Evolutionary conservation across 2,113 vertebrate genomes (phyloP).

Genomic region (Formicarius rufipectus): DNA sequence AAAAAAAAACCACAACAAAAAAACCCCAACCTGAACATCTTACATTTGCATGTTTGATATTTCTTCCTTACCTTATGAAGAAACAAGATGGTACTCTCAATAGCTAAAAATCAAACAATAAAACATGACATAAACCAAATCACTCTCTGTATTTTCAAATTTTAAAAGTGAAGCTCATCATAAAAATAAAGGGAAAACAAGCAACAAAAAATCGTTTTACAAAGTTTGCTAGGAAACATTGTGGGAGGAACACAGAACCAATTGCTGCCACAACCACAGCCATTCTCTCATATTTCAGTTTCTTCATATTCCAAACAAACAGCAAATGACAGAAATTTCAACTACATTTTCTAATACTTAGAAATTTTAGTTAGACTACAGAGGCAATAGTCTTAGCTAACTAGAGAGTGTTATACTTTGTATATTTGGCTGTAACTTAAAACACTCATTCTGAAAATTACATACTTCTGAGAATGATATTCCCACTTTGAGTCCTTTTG

Average conservation of each 20-base stretch:
- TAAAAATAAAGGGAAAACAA: not conserved
- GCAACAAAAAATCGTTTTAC: not conserved
- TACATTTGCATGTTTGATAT: slow-evolving; percentile 27
- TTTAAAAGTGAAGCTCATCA: not conserved
- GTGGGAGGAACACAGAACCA: not conserved
- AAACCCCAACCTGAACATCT: not conserved
- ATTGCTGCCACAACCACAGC: not conserved
- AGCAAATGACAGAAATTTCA: not conserved
- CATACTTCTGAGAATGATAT: not conserved
- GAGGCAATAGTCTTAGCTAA: not conserved
- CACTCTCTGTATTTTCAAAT: slow-evolving; percentile 22
- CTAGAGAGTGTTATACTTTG: not conserved
- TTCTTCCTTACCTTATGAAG: slow-evolving; percentile 10
- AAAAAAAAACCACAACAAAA: not conserved
- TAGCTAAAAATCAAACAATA: slow-evolving; percentile 20
- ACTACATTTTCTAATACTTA: not conserved
- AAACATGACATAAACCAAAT: slow-evolving; percentile 18
- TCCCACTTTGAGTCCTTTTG: not conserved
- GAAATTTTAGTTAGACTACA: not conserved
- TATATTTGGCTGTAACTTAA: not conserved
- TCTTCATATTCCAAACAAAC: not conserved
- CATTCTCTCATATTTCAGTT: not conserved
- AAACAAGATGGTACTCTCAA: not conserved
- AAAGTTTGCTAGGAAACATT: not conserved
- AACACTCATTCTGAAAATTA: not conserved